Evolutionary conservation across 2,888 invertebrate genomes (phyloP).

Genomic region (Chrysotoxum bicinctum): DNA sequence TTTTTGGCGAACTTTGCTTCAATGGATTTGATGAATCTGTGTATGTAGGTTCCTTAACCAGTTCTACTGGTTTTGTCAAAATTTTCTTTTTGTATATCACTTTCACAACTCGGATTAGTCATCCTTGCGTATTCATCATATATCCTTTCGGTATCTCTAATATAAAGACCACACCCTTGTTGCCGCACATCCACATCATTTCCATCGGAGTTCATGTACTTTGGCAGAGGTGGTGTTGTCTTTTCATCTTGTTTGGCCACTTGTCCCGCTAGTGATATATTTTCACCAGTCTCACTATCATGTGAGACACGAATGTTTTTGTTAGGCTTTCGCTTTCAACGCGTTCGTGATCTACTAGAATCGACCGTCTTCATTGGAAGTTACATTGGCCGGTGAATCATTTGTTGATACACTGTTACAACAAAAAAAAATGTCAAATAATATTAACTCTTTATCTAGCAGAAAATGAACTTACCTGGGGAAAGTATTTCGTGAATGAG

Average conservation of each 20-base stretch:
- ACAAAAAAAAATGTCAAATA: not conserved
- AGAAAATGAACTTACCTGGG: constrained; percentile 76
- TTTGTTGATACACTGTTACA: constrained; percentile 74
- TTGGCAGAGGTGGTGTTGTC: constrained; percentile 36
- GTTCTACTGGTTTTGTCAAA: too few relatives aligned
- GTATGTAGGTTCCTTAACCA: too few relatives aligned
- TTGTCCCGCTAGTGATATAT: constrained; percentile 56
- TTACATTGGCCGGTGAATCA: constrained; percentile 78
- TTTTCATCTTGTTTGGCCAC: constrained; percentile 28
- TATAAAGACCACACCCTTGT: too few relatives aligned
- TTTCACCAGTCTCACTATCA: constrained; percentile 75
- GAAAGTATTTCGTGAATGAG: constrained; percentile 77
- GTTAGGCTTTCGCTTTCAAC: constrained; percentile 85
- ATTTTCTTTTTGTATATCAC: too few relatives aligned
- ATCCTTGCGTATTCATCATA: too few relatives aligned
- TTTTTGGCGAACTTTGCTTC: too few relatives aligned
- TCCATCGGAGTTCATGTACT: too few relatives aligned
- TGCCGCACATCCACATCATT: too few relatives aligned
- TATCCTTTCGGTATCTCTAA: too few relatives aligned
- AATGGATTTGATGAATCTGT: too few relatives aligned
- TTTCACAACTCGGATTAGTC: too few relatives aligned
- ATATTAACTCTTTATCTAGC: not conserved
- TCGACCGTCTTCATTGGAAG: constrained; percentile 85
- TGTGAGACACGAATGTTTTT: constrained; percentile 83
- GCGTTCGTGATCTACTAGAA: constrained; percentile 84